Evolutionary conservation across 2,113 vertebrate genomes (phyloP).

Genomic region (Ivindomyrus marchei): DNA sequence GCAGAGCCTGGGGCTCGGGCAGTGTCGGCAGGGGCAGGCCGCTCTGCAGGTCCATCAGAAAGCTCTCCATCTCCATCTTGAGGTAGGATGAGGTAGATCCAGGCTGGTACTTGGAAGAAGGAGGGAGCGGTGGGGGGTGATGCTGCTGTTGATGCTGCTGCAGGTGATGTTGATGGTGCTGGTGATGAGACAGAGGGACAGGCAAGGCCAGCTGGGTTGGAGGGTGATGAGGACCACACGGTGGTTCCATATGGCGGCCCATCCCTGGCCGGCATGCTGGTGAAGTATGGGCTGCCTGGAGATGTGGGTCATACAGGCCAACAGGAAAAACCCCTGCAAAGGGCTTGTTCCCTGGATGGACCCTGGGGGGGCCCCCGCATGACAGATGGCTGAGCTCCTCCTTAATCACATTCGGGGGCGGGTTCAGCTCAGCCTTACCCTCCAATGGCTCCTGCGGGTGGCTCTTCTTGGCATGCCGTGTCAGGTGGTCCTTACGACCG

Average conservation of each 20-base stretch:
- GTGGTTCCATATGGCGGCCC: constrained; percentile 60
- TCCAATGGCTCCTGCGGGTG: constrained; percentile 83
- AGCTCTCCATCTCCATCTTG: constrained; percentile 88
- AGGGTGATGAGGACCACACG: constrained; percentile 27
- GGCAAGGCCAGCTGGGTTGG: constrained; percentile 35
- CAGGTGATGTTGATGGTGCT: constrained; percentile 66
- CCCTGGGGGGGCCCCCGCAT: constrained; percentile 63
- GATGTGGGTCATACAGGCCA: constrained; percentile 78
- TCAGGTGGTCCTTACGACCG: constrained; percentile 89
- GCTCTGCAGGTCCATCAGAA: constrained; percentile 86
- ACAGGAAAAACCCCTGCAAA: constrained; percentile 56
- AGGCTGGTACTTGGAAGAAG: constrained; percentile 81
- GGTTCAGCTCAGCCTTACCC: constrained; percentile 61
- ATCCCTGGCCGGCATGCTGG: constrained; percentile 66
- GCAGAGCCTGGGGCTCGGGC: constrained; percentile 59
- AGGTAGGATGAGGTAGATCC: constrained; percentile 96
- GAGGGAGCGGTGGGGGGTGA: constrained; percentile 33
- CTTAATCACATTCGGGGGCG: constrained; percentile 66
- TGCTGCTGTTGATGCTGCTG: constrained; percentile 51
- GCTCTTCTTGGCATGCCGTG: constrained; percentile 93
- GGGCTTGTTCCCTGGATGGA: constrained; percentile 68
- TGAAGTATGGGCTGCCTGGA: constrained; percentile 65
- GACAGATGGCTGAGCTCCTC: constrained; percentile 77
- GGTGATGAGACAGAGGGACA: constrained; percentile 34
- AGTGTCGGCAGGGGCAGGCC: constrained; percentile 71